Conservation (phyloP, 2,113 vertebrate species). For the Paraplagusia blochii region DNA sequence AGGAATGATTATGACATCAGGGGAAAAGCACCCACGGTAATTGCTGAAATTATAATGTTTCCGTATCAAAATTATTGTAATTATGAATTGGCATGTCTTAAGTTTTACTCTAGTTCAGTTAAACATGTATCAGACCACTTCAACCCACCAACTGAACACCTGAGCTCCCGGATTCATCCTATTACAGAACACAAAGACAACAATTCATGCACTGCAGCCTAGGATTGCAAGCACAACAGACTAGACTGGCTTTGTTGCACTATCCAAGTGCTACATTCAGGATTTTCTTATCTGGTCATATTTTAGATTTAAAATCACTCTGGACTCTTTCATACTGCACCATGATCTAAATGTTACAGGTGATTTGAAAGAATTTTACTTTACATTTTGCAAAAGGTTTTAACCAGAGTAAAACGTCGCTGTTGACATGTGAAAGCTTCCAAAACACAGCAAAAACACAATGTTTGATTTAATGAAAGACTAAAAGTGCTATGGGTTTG, state of each 20-base stretch:
- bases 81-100: conserved; percentile 25
- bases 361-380: too few species aligned
- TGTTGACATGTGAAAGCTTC: too few species aligned
- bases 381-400: too few species aligned
- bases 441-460: too few species aligned
- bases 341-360: too few species aligned
- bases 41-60: conserved; percentile 22
- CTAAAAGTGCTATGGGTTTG: too few species aligned
- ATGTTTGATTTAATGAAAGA: too few species aligned
- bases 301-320: neutral
- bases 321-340: too few species aligned
- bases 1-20: conserved; percentile 13
- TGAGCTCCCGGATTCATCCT: neutral
- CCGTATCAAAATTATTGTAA: conserved; percentile 20
- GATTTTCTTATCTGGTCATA: neutral
- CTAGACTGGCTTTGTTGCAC: neutral
- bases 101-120: conserved; percentile 7
- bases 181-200: neutral
- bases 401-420: too few species aligned
- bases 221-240: neutral
- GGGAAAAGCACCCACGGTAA: conserved; percentile 7
- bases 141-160: neutral
- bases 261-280: neutral
- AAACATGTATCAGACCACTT: conserved; percentile 12
- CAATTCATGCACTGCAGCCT: neutral